Evolutionary conservation across 2,888 invertebrate species (phyloP).

Genomic region (Oscheius sp.): DNA sequence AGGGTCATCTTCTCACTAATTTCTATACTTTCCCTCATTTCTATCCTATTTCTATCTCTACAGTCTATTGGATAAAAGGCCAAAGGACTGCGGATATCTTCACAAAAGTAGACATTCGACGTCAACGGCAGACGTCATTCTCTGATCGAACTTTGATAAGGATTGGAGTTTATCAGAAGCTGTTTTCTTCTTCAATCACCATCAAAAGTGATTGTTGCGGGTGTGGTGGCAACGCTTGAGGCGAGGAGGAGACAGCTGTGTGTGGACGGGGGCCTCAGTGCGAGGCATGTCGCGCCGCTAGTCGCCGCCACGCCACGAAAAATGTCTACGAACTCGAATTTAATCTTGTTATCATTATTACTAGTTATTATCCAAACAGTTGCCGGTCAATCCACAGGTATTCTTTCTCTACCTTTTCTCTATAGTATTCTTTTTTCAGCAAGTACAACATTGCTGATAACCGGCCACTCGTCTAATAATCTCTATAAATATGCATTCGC

Average conservation of each 20-base stretch:
- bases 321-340: constrained; percentile 34
- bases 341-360: constrained; percentile 11
- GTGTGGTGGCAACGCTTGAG: neutral
- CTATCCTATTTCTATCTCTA: no score
- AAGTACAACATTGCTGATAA: constrained; percentile 40
- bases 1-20: neutral
- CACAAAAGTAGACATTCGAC: no score
- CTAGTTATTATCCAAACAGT: constrained; percentile 15
- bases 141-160: no score
- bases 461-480: constrained; percentile 35
- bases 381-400: constrained; percentile 35
- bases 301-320: constrained; percentile 26
- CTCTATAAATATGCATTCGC: constrained; percentile 36
- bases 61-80: no score
- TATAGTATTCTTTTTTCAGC: constrained; percentile 19
- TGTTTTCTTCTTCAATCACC: neutral
- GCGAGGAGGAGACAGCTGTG: constrained; percentile 29
- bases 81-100: no score
- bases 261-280: constrained; percentile 33
- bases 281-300: constrained; percentile 41
- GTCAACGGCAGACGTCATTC: no score
- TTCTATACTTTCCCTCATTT: no score
- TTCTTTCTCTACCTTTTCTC: neutral
- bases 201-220: neutral
- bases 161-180: neutral